These are phyloP conservation scores for Oxycera nigricornis DNA, from an alignment of 2,888 invertebrate genomes.

Conservation along the genomic window DNA sequence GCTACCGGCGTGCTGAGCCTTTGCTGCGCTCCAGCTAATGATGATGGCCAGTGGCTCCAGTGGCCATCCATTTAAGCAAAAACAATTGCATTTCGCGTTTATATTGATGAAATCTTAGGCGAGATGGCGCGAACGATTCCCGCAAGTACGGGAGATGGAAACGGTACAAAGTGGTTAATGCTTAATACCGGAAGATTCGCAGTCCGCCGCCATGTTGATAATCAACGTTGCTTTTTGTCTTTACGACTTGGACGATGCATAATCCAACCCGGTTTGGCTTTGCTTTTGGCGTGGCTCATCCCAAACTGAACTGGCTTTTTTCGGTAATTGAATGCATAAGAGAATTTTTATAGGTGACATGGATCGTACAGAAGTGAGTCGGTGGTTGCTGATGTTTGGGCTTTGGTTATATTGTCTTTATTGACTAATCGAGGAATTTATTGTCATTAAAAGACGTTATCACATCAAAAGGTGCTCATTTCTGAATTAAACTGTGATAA, in stretches of 20 bases:
- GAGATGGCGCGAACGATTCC: conserved; percentile 17
- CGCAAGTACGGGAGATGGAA: conserved; percentile 38
- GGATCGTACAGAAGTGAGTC: not conserved
- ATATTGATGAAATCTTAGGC: conserved; percentile 14
- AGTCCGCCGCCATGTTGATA: conserved; percentile 25
- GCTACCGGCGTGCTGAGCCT: not conserved
- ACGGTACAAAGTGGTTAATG: conserved; percentile 39
- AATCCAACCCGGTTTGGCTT: not conserved
- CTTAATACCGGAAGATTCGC: conserved; percentile 32
- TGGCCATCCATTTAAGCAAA: conserved; percentile 22
- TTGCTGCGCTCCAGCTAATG: not conserved
- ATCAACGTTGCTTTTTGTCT: conserved; percentile 2
- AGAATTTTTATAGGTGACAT: conserved; percentile 19
- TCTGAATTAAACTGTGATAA: no score
- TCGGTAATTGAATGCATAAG: no score
- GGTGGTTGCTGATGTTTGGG: not conserved
- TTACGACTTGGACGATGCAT: not conserved
- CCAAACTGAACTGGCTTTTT: not conserved
- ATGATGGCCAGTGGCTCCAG: conserved; percentile 8
- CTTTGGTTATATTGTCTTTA: not conserved
- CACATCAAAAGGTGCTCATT: no score
- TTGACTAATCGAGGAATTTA: no score
- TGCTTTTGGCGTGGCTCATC: no score
- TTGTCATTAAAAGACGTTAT: no score
- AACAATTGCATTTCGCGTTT: conserved; percentile 17